phyloP scores from a whole-genome alignment of 1,140 invertebrate genomes.

The Heterodera carotae region DNA sequence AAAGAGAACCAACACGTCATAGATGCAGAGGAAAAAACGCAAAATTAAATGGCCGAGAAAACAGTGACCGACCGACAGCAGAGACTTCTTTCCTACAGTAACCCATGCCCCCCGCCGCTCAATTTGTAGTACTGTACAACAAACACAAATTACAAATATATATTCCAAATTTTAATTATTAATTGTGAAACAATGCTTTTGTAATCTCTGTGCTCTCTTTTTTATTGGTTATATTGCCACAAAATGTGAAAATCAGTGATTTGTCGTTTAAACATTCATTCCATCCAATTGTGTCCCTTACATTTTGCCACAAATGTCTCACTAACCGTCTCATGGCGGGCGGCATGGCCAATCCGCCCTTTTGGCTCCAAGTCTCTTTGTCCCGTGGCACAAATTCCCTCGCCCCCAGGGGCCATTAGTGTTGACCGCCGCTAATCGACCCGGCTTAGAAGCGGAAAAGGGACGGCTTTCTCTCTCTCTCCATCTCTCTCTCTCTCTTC shows the following conservation, averaged over 20 bases:
- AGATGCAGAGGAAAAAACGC: not conserved
- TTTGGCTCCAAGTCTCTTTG: not conserved
- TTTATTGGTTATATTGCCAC: not conserved
- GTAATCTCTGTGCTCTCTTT: no score
- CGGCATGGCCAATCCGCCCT: not conserved
- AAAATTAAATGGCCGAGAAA: not conserved
- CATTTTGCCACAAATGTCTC: not conserved
- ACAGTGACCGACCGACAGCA: not conserved
- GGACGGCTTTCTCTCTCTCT: no score
- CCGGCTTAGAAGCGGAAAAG: not conserved
- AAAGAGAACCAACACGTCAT: constrained; percentile 7
- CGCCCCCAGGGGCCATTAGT: not conserved
- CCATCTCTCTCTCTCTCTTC: no score
- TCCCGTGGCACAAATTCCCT: not conserved
- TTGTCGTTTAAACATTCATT: not conserved
- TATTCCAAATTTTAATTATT: not conserved
- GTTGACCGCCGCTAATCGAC: not conserved
- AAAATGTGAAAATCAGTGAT: not conserved
- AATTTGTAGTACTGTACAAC: no score
- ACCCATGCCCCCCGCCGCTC: no score
- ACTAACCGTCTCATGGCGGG: not conserved
- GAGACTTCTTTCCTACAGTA: not conserved
- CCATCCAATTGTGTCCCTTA: not conserved
- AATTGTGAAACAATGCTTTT: not conserved
- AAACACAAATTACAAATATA: not conserved